Percentiles rank a stretch among this genome's conserved stretches.
Evolutionary conservation across 2,797 vertebrate species (phyloP).

Genomic region (Acanthurus lineatus): DNA sequence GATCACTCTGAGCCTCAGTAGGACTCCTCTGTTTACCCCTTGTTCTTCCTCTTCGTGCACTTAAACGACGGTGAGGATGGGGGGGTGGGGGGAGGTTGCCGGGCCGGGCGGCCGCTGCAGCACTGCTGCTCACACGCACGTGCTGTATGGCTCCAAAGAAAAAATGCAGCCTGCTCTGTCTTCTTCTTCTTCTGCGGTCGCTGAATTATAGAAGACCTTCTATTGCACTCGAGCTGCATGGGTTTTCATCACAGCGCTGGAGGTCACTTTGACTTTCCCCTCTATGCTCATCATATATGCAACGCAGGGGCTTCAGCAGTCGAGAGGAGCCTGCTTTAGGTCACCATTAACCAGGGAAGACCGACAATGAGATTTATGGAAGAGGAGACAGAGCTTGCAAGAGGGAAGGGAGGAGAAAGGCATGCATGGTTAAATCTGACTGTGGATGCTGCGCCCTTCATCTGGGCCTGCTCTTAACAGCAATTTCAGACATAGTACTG

Average conservation of each 20-base stretch:
- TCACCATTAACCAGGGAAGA: slow-evolving; percentile 75
- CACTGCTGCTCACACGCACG: slow-evolving; percentile 24
- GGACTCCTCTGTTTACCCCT: slow-evolving; percentile 49
- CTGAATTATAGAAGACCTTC: slow-evolving; percentile 83
- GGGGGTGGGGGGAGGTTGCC: not conserved
- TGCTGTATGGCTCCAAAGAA: slow-evolving; percentile 41
- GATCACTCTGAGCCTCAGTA: slow-evolving; percentile 24
- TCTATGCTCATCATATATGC: slow-evolving; percentile 79
- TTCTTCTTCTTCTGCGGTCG: slow-evolving; percentile 74
- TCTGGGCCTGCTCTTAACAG: slow-evolving; percentile 75
- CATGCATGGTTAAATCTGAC: slow-evolving; percentile 71
- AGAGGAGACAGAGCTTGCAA: slow-evolving; percentile 54
- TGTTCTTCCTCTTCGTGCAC: slow-evolving; percentile 52
- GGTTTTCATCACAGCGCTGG: slow-evolving; percentile 81
- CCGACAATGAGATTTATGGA: slow-evolving; percentile 79
- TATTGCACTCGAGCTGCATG: slow-evolving; percentile 78
- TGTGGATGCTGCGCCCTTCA: slow-evolving; percentile 70
- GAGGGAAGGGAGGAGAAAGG: slow-evolving; percentile 60
- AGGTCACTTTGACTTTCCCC: slow-evolving; percentile 82
- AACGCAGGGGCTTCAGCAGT: slow-evolving; percentile 60
- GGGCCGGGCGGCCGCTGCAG: slow-evolving; percentile 37
- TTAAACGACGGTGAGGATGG: slow-evolving; percentile 52
- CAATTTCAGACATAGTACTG: slow-evolving; percentile 73
- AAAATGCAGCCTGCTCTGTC: slow-evolving; percentile 57
- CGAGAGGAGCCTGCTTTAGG: slow-evolving; percentile 71